Evolutionary conservation across 2,113 vertebrate genomes (phyloP).

Genomic region (Callospermophilus lateralis): DNA sequence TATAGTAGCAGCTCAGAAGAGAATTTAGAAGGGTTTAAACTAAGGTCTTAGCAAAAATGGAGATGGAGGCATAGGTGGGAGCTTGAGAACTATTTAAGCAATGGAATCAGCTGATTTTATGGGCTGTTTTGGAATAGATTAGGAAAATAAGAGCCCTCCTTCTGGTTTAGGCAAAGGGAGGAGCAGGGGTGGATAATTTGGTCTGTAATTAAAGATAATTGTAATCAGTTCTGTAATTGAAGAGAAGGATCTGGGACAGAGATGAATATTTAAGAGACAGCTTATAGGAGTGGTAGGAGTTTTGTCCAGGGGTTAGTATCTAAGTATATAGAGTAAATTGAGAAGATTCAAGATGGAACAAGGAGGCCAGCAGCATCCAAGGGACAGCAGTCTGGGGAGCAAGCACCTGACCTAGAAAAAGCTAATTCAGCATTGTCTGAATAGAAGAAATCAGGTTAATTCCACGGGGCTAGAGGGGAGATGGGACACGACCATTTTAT

Average conservation of each 20-base stretch:
- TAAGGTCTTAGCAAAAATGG: not conserved
- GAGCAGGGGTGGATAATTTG: not conserved
- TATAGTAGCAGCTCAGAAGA: not conserved
- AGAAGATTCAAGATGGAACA: not conserved
- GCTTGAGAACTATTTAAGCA: not conserved
- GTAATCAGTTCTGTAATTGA: not conserved
- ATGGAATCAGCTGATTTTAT: not conserved
- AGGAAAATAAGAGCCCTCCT: not conserved
- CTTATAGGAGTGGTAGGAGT: not conserved
- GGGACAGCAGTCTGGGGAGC: not conserved
- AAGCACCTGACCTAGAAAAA: not conserved
- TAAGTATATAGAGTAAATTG: not conserved
- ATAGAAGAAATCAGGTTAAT: not conserved
- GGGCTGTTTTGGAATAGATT: not conserved
- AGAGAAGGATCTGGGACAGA: not conserved
- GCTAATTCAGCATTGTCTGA: not conserved
- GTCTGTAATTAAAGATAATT: conserved; percentile 2
- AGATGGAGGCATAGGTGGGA: not conserved
- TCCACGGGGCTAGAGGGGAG: not conserved
- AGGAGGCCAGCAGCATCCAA: not conserved
- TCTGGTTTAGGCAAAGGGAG: not conserved
- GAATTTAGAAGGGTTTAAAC: not conserved
- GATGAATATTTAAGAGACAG: not conserved
- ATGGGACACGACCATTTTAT: not conserved
- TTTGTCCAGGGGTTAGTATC: not conserved